Base-by-base conservation (phyloP, 92 coral and sea anemone genomes). In the Palythoa heliodiscus region DNA sequence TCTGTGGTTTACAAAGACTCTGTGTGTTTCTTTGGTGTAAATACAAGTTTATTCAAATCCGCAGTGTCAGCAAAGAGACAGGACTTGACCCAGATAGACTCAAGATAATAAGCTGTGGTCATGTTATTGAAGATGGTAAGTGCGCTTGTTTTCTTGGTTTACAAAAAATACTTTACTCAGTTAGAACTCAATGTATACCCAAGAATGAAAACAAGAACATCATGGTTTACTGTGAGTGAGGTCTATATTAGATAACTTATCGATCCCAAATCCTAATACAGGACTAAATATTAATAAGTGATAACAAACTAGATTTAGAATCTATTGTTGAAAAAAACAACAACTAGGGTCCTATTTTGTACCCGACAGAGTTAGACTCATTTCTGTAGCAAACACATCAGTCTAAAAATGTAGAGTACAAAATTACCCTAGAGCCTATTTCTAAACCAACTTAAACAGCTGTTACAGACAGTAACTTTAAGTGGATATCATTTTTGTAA, bases 71-170 rank as follows among this genome's bases (percentile, higher is more conserved):
- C 74, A 71, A 50, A 83, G 93, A 90, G 72, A 86, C 92, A 76
- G 89, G 92, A 23, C 57, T 93, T 77, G 92, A 88, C 22, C 52
- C 84, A 66, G 93, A 68, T 11, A 84, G 86, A 79, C 77, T 96
- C 78, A 96, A 94, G 82, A 84, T 94, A 22, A 94, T 96, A 78
- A 89, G 98, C 76, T 86, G 90, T 89, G 98, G 98, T 54, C 93
- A 94, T 71, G 91, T 94, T 60, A 68, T 96, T 12, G 82, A 90
- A 55, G 93, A 96, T 90, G 98, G 98, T 94, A 87, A 75, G 86
- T 25, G 17, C 29, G 12, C 22, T 68, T 24, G 70, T 3, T 13
- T 57, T 14, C 5, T 58, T 58, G 20, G 20, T 58, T 58, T 58
- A 19, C 64, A 58, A 58, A 58, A 43, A 14, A 4, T 19, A 58